Base-by-base conservation (phyloP, 2,113 vertebrate species). In the Austrofundulus limnaeus region DNA sequence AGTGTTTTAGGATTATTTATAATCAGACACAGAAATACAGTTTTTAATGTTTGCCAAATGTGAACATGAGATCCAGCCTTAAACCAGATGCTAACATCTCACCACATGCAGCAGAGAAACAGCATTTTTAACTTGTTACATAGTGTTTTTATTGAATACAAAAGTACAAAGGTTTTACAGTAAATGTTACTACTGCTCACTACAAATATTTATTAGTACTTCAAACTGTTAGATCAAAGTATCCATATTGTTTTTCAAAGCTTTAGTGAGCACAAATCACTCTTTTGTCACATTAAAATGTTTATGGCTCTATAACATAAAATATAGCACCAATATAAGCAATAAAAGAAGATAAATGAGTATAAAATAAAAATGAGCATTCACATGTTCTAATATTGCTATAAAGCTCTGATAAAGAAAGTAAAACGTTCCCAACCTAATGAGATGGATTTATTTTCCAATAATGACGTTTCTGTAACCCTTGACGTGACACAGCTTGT, bases 401-500 rank as follows among this genome's bases (percentile, higher is more conserved):
- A 16, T 38, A 14, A 23, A 20, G 5, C 12, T 37, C 3, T 52
- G 5, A 59, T 24, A 53, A 51, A 56, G 16, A 42, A 25, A 34
- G 31, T 5, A 10, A 2, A 37, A 21, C 12, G 31, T 34, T 37
- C 38, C 31, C 31, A 37, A 34, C 12, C 5, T 54, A 13, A 20
- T 54, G 4, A 1, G 16, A 23, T 46, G 2, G 19, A 2, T 75
- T 82, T 81, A 92, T 81, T 92, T 91, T 0, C 92, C 93, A 0
- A 98, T 88, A 52, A 96, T 95, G 64, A 98, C 84, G 0, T 96
- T 98, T 79, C 90, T 92, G 86, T 92, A 95, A 56, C 95, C 95
- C 79, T 97, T 96, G 80, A 98, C 94, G 0, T 95, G 92, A 2
- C 82, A 90, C 83, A 98, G 76, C 78, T 84, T 92, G 91, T 92